Evolutionary conservation across 2,797 vertebrate genomes (phyloP).

Genomic region (Cyclura pinguis): DNA sequence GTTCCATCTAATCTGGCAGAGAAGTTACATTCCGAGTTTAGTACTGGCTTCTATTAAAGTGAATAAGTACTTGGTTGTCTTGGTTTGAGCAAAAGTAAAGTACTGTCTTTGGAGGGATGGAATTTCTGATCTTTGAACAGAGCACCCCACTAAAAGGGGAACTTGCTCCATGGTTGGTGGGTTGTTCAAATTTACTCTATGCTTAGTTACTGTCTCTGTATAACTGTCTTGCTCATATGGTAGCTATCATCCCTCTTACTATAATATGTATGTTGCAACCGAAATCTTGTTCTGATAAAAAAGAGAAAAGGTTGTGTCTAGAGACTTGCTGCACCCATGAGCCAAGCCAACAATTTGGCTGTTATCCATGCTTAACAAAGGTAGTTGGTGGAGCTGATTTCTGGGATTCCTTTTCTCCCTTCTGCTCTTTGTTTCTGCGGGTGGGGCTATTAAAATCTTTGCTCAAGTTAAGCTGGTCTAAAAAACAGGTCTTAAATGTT

Average conservation of each 20-base stretch:
- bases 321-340: slow-evolving; percentile 65
- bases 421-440: slow-evolving; percentile 59
- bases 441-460: slow-evolving; percentile 57
- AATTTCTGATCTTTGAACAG: background rate
- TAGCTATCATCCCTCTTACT: too few species aligned
- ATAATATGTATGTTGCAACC: too few species aligned
- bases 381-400: slow-evolving; percentile 71
- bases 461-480: slow-evolving; percentile 54
- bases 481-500: slow-evolving; percentile 64
- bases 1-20: background rate
- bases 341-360: slow-evolving; percentile 66
- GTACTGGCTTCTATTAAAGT: background rate
- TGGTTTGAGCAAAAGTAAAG: background rate
- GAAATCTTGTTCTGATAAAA: background rate
- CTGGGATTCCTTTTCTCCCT: slow-evolving; percentile 36
- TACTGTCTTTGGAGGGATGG: background rate
- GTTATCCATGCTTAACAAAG: slow-evolving; percentile 70
- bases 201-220: background rate
- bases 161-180: background rate
- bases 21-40: background rate
- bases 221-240: background rate
- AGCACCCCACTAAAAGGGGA: background rate
- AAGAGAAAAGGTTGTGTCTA: slow-evolving; percentile 47
- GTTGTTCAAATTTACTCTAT: background rate
- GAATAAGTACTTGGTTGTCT: background rate